Evolutionary conservation across 2,888 invertebrate species (phyloP).

Genomic region (Acheta domesticus): DNA sequence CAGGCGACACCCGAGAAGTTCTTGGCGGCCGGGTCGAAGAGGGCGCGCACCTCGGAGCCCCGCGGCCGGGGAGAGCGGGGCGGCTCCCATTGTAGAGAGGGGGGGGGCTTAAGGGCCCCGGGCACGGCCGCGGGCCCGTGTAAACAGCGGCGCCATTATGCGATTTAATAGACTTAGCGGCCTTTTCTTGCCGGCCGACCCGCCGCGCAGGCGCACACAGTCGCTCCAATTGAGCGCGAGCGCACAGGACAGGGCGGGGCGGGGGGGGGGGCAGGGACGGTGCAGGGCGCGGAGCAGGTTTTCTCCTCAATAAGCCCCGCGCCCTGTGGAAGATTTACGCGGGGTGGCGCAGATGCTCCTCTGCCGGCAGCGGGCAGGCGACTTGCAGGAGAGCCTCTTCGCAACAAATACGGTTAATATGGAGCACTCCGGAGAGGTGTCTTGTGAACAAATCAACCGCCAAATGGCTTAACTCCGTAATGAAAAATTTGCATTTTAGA

Average conservation of each 20-base stretch:
- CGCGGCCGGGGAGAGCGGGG: not conserved
- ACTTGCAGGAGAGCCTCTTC: not conserved
- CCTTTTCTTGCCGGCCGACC: not conserved
- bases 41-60: too few species aligned
- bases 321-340: not conserved
- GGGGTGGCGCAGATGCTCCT: not conserved
- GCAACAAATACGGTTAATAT: not conserved
- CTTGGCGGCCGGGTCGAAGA: too few species aligned
- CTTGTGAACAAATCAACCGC: too few species aligned
- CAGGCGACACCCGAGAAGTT: too few species aligned
- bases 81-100: not conserved
- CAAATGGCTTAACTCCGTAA: too few species aligned
- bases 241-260: not conserved
- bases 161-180: constrained; percentile 10
- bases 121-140: not conserved
- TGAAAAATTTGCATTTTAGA: too few species aligned
- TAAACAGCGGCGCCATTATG: not conserved
- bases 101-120: not conserved
- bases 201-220: not conserved
- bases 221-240: not conserved
- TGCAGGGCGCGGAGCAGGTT: not conserved
- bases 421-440: too few species aligned
- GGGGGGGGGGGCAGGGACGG: not conserved
- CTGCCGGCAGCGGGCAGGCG: not conserved
- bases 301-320: not conserved